Evolutionary conservation across 2,888 invertebrate species (phyloP).

Genomic region (Priocnemis perturbator): DNA sequence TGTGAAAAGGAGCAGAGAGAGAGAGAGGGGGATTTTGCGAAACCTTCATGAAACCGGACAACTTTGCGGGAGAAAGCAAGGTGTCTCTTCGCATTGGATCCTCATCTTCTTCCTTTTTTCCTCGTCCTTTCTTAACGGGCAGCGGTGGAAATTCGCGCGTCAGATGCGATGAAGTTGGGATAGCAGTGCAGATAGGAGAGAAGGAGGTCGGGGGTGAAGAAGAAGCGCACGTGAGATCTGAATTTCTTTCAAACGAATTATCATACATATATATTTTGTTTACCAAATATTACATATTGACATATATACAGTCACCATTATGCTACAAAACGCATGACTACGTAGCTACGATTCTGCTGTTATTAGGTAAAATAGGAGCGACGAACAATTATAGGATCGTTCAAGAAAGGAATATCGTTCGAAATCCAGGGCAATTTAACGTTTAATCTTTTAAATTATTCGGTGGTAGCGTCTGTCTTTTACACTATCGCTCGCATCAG

Average conservation of each 20-base stretch:
- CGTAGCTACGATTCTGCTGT: slow-evolving; percentile 37
- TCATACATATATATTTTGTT: slow-evolving; percentile 49
- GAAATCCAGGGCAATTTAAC: not conserved
- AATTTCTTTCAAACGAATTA: slow-evolving; percentile 46
- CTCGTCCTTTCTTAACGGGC: not conserved
- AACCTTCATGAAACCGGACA: slow-evolving; percentile 1
- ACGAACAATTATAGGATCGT: slow-evolving; percentile 33
- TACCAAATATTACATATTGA: slow-evolving; percentile 74
- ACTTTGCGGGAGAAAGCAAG: slow-evolving; percentile 16
- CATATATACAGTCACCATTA: slow-evolving; percentile 74
- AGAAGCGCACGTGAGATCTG: slow-evolving; percentile 10
- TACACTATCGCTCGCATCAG: no score
- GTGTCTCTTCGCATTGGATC: not conserved
- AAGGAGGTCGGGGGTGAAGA: slow-evolving; percentile 32
- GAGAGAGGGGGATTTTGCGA: slow-evolving; percentile 5
- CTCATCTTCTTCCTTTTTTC: slow-evolving; percentile 1
- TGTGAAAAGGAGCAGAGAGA: slow-evolving; percentile 17
- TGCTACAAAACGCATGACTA: slow-evolving; percentile 66
- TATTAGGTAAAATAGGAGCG: slow-evolving; percentile 40
- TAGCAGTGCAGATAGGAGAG: not conserved
- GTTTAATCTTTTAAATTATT: no score
- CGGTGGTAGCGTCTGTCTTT: no score
- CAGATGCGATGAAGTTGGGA: no score
- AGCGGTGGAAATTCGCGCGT: no score
- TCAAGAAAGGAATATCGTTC: slow-evolving; percentile 19